Base-by-base conservation (phyloP, 2,888 invertebrate genomes). In the Calameuta filiformis region DNA sequence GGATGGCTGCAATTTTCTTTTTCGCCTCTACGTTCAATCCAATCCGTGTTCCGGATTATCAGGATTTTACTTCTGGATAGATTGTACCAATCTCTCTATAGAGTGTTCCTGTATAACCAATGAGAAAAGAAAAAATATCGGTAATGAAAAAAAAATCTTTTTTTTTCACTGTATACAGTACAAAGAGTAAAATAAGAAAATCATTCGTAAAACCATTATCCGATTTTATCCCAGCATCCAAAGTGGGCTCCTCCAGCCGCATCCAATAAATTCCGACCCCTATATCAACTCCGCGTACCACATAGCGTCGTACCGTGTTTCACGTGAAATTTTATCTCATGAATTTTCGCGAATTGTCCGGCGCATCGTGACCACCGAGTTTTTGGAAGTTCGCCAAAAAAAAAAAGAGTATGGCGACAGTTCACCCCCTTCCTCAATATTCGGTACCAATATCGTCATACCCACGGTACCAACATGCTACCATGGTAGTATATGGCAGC, bases 41-140 rank as follows among this genome's bases (percentile, higher is more conserved):
- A 90, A 90, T 91, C 90, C 89, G 88, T 90, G 89, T 90, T 90
- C 90, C 84, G 89, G 90, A 91, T 91, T 91, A 91, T 89, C 88
- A 88, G 89, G 90, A 89, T 90, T 89, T 89, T 86, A 86, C 85
- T 56, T 15, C 40, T 56, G 40, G 23, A 56, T 9, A 56, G 40
- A 56, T 56, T 23, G 23, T 9, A 56, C 40, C 40, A 23, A 23
- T 56, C 40, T 56, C 6, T 23, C 40, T 23, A 9, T 23, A 23
- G 1, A 56, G 40, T 56, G 6, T 6, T 9, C 40, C 23, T 23
- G 0, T 15, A 23, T 23, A 6, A 2, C 2, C 40, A 23, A 40
- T 40, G 40, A 40, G 6, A 3, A 40, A 6, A 56, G 23, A 23
- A 6, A 56, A 23, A 56, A 56, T 56, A 56, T 23, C 23, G 40